Base-by-base conservation (phyloP, 2,113 vertebrate species). In the Marmota flaviventris region DNA sequence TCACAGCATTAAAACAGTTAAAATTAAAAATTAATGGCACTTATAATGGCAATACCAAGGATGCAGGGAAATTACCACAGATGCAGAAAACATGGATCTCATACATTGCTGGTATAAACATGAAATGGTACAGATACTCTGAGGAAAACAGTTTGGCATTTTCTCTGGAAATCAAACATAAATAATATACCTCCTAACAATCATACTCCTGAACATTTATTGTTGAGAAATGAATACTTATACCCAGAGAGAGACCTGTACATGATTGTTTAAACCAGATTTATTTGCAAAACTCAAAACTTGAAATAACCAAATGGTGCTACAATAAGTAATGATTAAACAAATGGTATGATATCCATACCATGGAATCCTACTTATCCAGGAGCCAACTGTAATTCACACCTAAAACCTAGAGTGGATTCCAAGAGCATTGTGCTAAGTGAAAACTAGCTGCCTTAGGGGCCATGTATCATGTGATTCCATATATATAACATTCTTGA, bases 241-340 rank as follows among this genome's bases (percentile, higher is more conserved):
- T 3, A 9, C 69, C 24, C 69, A 88, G 8, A 82, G 25, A 76
- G 81, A 87, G 88, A 76, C 18, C 25, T 67, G 42, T n/a, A 75
- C 1, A 1, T 22, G 8, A 48, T 39, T 88, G 9, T 58, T 48
- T 39, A 27, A 8, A 22, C 18, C 69, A 88, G 24, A 27, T 69
- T 58, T 39, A 58, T 51, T 32, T 70, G 69, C 8, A 58, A 53
- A 61, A 75, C 16, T 3, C 16, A 8, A 61, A 72, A 61, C 73
- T 85, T 11, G 20, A 95, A 72, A 77, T 93, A 88, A 79, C 53
- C 72, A 79, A 93, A 90, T 72, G 42, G 29, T 53, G 29, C 34
- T 56, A 17, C 3, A 61, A 10, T 25, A 70, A 67, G 42, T 70
- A 53, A 48, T 72, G 4, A 63, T 34, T 79, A 63, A 85, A 34